phyloP scores from a whole-genome alignment of 1,140 invertebrate genomes.

The Camponotus vicinus region DNA sequence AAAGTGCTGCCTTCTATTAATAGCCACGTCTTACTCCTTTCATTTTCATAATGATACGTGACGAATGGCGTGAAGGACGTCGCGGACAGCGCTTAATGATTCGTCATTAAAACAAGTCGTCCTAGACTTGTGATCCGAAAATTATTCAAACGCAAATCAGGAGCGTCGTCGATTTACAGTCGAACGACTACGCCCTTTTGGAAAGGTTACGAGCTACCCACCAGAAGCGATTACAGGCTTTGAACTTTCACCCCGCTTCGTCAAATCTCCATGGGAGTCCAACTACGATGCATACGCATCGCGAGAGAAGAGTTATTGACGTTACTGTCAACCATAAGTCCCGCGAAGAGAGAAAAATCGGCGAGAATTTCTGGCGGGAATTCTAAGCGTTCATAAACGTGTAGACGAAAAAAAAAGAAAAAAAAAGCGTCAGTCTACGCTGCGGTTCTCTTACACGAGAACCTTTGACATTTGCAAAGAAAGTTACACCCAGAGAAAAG shows the following conservation, averaged over 20 bases:
- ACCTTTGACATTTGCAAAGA: conserved; percentile 80
- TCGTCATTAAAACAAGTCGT: conserved; percentile 7
- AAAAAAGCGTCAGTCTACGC: background rate
- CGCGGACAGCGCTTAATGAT: background rate
- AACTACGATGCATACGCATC: background rate
- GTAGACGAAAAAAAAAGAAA: background rate
- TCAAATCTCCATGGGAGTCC: conserved; percentile 19
- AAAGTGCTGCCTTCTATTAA: background rate
- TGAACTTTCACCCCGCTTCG: conserved; percentile 50
- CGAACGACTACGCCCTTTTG: background rate
- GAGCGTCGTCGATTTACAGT: background rate
- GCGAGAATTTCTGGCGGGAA: background rate
- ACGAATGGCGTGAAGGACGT: background rate
- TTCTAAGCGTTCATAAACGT: background rate
- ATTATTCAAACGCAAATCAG: conserved; percentile 14
- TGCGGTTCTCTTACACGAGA: background rate
- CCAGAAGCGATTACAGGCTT: conserved; percentile 28
- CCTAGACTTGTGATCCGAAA: background rate
- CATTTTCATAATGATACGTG: conserved; percentile 18
- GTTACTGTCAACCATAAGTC: conserved; percentile 39
- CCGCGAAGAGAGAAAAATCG: conserved; percentile 17
- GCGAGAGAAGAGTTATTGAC: conserved; percentile 1
- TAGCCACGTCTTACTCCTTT: background rate
- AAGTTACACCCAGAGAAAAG: conserved; percentile 63
- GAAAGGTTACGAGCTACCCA: conserved; percentile 5